Evolutionary conservation across 2,888 invertebrate genomes (phyloP), one percentile per base, ranked within the genome.

Genomic region (Blera fallax): DNA sequence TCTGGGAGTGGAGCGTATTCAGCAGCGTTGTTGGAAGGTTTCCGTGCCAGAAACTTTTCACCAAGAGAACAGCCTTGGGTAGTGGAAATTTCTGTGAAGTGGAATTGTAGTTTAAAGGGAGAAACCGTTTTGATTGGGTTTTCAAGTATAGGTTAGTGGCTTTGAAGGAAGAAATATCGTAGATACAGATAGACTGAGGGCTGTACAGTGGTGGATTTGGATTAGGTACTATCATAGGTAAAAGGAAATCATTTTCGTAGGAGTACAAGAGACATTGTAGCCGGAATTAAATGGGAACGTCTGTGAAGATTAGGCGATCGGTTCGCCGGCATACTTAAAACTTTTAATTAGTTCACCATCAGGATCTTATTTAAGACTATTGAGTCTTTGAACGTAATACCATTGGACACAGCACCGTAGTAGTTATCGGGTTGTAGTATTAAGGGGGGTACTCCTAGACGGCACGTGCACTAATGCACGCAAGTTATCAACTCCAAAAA

Each of bases 51-150:
- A 43, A 43, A 54, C 21, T 43, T 54, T 64, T 11, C 52, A 62
- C 14, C 21, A 37, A 1, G 16, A n/a, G 34, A 29, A 58, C 14
- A 67, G 34, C 58, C 58, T 72, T 58, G 32, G 56, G 37, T 37
- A 8, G 32, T 14, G 48, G 48, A 34, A 72, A 21, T 37, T 45
- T 34, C 14, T 18, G 45, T 54, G n/a, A 54, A 74, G 27, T 74
- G n/a, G 21, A 6, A 43, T 29, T 64, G 43, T 24, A 58, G 56
- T 58, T 67, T 56, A 52, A 65, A 65, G 52, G 48, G 29, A 37
- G 48, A 37, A 37, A 67, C n/a, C 21, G 11, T 48, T 76, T 65
- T 56, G 62, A 56, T 56, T 76, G 45, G 56, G 37, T 48, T 76
- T 67, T 27, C 52, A 56, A 45, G 45, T 21, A 18, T 43, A 8